Conservation (phyloP, 2,888 invertebrate genomes). For the Alitta virens region DNA sequence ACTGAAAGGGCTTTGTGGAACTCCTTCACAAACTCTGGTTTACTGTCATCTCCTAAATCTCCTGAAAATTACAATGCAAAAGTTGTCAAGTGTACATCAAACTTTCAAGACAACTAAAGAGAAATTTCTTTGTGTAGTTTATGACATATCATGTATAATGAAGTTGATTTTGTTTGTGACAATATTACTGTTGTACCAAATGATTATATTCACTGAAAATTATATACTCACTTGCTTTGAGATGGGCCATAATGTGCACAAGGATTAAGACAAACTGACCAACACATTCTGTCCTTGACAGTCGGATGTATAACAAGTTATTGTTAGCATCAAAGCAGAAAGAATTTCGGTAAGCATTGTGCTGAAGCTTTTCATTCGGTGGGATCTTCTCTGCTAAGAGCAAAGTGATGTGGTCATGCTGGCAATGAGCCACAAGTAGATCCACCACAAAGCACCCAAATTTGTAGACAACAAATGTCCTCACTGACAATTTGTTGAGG, state of each 20-base stretch:
- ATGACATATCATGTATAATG: no score
- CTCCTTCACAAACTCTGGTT: constrained; percentile 46
- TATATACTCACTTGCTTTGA: constrained; percentile 48
- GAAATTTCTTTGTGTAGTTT: neutral
- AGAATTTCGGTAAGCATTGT: constrained; percentile 51
- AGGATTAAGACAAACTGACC: constrained; percentile 51
- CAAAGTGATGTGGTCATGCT: constrained; percentile 45
- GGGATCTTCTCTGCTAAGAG: constrained; percentile 53
- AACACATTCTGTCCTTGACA: constrained; percentile 46
- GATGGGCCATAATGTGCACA: constrained; percentile 50
- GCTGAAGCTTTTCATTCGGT: constrained; percentile 40
- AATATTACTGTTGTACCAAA: no score
- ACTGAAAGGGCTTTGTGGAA: constrained; percentile 50
- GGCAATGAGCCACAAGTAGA: constrained; percentile 44
- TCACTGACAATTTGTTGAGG: constrained; percentile 46
- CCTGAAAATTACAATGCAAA: constrained; percentile 36
- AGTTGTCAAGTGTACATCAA: no score
- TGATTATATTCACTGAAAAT: no score
- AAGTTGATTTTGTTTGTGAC: no score
- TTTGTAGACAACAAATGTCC: constrained; percentile 52
- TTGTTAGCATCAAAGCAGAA: constrained; percentile 53
- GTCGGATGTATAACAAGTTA: constrained; percentile 46
- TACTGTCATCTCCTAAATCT: constrained; percentile 48
- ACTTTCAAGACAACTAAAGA: neutral
- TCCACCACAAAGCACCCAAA: constrained; percentile 51